A percentile compares a stretch with the other conserved stretches of the same genome.
Conservation (phyloP, 2,113 vertebrate species). For the Trochalopteron elliotii region DNA sequence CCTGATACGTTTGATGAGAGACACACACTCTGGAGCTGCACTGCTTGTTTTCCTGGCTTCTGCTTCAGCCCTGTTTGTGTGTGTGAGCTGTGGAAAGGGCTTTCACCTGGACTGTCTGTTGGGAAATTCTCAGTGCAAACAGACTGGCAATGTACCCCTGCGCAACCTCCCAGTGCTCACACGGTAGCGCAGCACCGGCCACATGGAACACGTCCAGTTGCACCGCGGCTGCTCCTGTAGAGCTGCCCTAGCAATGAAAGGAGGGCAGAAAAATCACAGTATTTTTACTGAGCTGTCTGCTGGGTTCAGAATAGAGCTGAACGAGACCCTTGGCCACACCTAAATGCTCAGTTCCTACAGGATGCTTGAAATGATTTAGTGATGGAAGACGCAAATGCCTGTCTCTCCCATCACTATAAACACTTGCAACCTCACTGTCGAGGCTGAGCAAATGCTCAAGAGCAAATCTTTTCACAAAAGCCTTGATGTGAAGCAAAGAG, state of each 20-base stretch:
- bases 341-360: background rate
- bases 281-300: background rate
- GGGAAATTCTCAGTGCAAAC: background rate
- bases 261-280: background rate
- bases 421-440: background rate
- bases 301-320: background rate
- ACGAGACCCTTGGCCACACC: background rate
- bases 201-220: background rate
- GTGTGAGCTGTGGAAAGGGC: background rate
- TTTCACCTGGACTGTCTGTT: conserved; percentile 1
- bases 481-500: conserved; percentile 40
- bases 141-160: background rate
- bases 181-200: background rate
- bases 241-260: background rate
- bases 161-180: background rate
- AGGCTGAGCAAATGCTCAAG: conserved; percentile 34
- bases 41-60: background rate
- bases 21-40: background rate
- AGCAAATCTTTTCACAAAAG: conserved; percentile 44
- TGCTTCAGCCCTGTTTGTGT: background rate
- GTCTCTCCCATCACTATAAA: conserved; percentile 16
- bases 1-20: background rate
- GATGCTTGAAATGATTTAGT: background rate
- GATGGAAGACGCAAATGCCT: background rate
- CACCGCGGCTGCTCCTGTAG: background rate